Conservation (phyloP, 53 echinoderm and acorn worm species). For the Hippasteria phrygiana region DNA sequence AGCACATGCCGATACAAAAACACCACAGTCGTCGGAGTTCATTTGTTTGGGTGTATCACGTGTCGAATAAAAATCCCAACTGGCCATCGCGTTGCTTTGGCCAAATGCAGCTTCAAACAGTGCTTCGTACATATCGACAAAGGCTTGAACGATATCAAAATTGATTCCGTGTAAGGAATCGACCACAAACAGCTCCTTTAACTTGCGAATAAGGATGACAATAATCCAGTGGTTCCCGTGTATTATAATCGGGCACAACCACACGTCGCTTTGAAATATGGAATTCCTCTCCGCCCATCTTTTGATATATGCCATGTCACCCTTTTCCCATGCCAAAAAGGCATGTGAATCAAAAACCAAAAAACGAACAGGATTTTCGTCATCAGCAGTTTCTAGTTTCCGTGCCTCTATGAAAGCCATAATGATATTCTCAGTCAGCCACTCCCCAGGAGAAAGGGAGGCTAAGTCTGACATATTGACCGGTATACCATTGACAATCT, state of each 20-base stretch:
- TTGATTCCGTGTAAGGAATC: conserved; percentile 1
- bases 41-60: not conserved
- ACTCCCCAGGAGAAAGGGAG: not conserved
- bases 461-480: not conserved
- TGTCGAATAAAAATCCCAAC: not conserved
- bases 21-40: not conserved
- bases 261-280: not conserved
- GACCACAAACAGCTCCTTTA: not conserved
- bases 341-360: not conserved
- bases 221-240: no score
- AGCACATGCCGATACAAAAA: not conserved
- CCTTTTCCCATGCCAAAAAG: not conserved
- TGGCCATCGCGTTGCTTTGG: not conserved
- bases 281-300: not conserved
- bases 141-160: not conserved
- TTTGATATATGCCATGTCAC: not conserved
- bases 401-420: conserved; percentile 11
- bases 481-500: not conserved
- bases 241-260: not conserved
- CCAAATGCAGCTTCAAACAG: not conserved
- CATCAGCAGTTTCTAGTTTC: not conserved
- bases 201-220: not conserved
- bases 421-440: not conserved
- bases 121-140: not conserved
- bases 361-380: not conserved